Percentiles rank a stretch among this genome's conserved stretches.
Conservation (phyloP, 2,113 vertebrate genomes). For the Amphiprion ocellaris region DNA sequence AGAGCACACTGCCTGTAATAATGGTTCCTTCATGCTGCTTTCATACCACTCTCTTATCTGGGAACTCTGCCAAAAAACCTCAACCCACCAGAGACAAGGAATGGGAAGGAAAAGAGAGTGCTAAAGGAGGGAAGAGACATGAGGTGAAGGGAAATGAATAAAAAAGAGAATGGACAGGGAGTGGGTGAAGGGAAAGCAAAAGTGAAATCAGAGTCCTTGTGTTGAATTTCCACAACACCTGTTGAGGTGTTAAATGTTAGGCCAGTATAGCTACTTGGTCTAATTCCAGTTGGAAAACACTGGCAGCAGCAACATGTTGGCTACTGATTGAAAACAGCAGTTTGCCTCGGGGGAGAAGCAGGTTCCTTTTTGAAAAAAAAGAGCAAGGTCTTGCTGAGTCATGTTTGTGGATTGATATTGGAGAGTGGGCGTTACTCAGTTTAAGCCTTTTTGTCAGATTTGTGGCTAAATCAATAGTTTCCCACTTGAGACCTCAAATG, state of each 20-base stretch:
- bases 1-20: conserved; percentile 71
- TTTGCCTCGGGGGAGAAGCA: conserved; percentile 48
- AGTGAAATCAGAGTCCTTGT: conserved; percentile 59
- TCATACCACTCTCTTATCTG: conserved; percentile 73
- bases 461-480: conserved; percentile 74
- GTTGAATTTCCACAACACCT: conserved; percentile 68
- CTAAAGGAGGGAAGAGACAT: conserved; percentile 40
- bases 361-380: conserved; percentile 21
- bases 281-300: conserved; percentile 62
- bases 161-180: conserved; percentile 44
- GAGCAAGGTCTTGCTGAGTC: conserved; percentile 61
- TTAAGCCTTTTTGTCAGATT: conserved; percentile 73
- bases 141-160: conserved; percentile 32
- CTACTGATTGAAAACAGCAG: conserved; percentile 68
- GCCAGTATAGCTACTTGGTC: conserved; percentile 53
- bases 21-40: conserved; percentile 64
- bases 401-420: conserved; percentile 68
- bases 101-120: conserved; percentile 43
- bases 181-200: conserved; percentile 48
- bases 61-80: conserved; percentile 80
- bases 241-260: conserved; percentile 73
- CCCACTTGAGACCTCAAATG: conserved; percentile 68
- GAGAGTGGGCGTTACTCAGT: conserved; percentile 68
- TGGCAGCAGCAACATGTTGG: conserved; percentile 53
- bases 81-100: conserved; percentile 69